Percentiles rank a stretch among this genome's conserved stretches.
Conservation (phyloP, 35 echinoderm and acorn worm genomes). For the Strongylocentrotus purpuratus region DNA sequence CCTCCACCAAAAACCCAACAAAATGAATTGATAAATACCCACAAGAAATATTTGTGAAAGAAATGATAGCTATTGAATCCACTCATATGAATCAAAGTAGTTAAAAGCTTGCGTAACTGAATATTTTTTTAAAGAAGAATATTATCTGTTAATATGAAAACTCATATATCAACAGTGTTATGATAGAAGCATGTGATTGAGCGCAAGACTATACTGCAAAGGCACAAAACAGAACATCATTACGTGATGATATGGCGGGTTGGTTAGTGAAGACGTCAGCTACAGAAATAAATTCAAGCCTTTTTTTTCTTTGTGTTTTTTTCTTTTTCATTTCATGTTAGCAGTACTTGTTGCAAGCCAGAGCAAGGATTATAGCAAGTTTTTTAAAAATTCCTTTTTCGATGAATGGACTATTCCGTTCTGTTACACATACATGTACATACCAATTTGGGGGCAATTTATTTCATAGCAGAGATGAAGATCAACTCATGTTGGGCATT, state of each 20-base stretch:
- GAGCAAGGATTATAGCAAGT: too few relatives aligned
- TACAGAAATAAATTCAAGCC: not conserved
- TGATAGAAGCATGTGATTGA: not conserved
- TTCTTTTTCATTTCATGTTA: too few relatives aligned
- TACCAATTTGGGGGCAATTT: constrained; percentile 75
- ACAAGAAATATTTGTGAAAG: not conserved
- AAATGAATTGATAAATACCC: not conserved
- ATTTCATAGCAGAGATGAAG: constrained; percentile 43
- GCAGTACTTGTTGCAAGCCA: too few relatives aligned
- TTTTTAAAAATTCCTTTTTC: too few relatives aligned
- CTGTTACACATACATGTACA: not conserved
- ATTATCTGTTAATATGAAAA: not conserved
- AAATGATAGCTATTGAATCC: too few relatives aligned
- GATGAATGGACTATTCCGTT: not conserved
- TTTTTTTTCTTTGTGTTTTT: not conserved
- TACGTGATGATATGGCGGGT: not conserved
- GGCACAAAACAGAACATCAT: not conserved
- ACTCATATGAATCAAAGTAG: too few relatives aligned
- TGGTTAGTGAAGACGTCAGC: not conserved
- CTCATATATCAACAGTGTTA: not conserved
- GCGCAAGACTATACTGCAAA: not conserved
- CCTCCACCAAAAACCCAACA: not conserved
- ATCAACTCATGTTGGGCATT: too few relatives aligned
- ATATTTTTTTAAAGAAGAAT: too few relatives aligned
- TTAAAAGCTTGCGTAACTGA: too few relatives aligned